Evolutionary conservation across 92 coral and sea anemone species (phyloP), one percentile per base, ranked within the genome.

Genomic region (Zoanthus gigantus): DNA sequence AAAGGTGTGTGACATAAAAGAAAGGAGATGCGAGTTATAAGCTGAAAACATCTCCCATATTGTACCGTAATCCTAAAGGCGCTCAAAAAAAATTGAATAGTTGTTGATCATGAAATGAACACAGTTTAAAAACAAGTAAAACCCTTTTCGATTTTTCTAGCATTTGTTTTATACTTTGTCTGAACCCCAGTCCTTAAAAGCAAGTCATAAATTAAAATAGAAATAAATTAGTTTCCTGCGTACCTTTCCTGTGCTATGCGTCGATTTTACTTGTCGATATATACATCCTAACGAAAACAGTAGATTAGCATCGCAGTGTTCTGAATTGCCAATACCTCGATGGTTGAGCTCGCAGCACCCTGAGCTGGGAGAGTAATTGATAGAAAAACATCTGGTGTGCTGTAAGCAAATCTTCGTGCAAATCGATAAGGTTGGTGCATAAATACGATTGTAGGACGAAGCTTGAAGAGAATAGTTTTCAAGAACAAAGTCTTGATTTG

Each of bases 281-380:
- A 69, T 34, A 69, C 74, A 69, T 15, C 74, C 74, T 16, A 69
- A 29, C 45, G 74, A 69, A 69, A 69, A 69, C 74, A 69, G 17
- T 3, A 69, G 46, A 30, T 34, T 15, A 6, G 42, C 12, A 69
- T 29, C 47, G 10, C 15, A 13, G 16, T 29, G 10, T 14, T 69
- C 31, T 31, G 74, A 69, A 13, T 44, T 69, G 46, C 46, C 31
- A 6, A 31, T 29, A 30, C 46, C 45, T 0, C 4, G 74, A 31
- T 34, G 16, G 74, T 69, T 69, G 16, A 69, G 74, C 10, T 69
- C 47, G 47, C 74, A 69, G 15, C 74, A 69, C 1, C 46, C 45
- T 34, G 47, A 69, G 12, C 46, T 69, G 8, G 74, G 74, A 32
- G 74, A 69, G 74, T 23, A 69, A 46, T 69, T 69, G 5, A 69